Evolutionary conservation across 1,140 invertebrate genomes (phyloP).

Genomic region (Trichonephila inaurata): DNA sequence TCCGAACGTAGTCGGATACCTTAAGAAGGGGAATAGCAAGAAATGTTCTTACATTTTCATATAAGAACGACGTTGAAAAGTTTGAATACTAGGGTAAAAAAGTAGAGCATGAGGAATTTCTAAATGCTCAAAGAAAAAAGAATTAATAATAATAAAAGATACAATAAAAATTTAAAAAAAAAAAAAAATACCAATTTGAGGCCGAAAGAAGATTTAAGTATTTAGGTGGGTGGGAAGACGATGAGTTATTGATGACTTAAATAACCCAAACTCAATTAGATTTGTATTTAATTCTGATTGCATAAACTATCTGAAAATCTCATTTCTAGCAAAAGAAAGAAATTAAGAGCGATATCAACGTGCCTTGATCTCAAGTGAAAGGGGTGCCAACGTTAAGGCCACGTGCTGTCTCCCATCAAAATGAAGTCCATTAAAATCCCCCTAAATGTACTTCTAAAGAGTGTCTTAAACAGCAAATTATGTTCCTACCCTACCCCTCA

Average conservation of each 20-base stretch:
- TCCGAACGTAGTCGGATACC: too few species aligned
- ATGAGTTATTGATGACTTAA: background rate
- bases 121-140: too few species aligned
- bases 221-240: too few species aligned
- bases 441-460: constrained; percentile 22
- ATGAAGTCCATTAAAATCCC: constrained; percentile 28
- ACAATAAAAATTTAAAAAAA: too few species aligned
- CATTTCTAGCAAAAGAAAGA: background rate
- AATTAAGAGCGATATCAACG: background rate
- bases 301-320: background rate
- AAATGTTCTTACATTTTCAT: too few species aligned
- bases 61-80: too few species aligned
- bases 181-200: too few species aligned
- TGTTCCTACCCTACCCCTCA: background rate
- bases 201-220: too few species aligned
- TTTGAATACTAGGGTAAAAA: too few species aligned
- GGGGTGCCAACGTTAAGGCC: background rate
- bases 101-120: too few species aligned
- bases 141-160: too few species aligned
- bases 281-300: background rate
- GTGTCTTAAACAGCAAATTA: constrained; percentile 51
- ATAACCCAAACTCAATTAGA: background rate
- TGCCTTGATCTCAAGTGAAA: background rate
- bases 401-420: constrained; percentile 37
- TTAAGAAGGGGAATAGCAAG: too few species aligned